phyloP scores from a whole-genome alignment of 2,113 vertebrate genomes.

The Rattus rattus region DNA sequence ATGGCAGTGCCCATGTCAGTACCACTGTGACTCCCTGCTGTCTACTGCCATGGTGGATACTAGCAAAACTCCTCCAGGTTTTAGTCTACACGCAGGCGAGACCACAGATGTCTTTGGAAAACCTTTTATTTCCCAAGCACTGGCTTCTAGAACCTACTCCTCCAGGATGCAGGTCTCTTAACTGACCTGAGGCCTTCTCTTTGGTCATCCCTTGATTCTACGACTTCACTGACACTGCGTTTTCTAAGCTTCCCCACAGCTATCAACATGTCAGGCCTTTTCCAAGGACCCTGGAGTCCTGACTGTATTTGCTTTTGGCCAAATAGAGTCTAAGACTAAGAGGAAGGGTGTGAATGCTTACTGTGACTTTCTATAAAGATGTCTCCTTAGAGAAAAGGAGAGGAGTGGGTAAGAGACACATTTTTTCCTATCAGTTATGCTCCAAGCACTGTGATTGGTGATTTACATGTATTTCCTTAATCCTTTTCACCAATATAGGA shows the following conservation, averaged over 20 bases:
- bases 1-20: not conserved
- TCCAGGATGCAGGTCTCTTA: not conserved
- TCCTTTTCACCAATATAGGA: not conserved
- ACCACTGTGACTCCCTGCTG: too few relatives aligned
- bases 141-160: not conserved
- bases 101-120: not conserved
- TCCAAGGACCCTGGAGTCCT: not conserved
- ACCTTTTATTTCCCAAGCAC: not conserved
- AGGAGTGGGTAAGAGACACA: not conserved
- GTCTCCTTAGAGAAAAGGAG: not conserved
- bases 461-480: constrained; percentile 22
- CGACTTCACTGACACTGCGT: not conserved
- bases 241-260: not conserved
- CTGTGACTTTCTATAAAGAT: not conserved
- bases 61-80: not conserved
- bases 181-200: not conserved
- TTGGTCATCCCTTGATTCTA: not conserved
- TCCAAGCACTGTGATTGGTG: not conserved
- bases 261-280: not conserved
- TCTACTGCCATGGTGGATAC: not conserved
- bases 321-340: too few relatives aligned
- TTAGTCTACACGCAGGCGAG: not conserved
- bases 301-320: not conserved
- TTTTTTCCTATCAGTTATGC: not conserved
- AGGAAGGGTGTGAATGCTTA: not conserved